Evolutionary conservation across 92 coral and sea anemone genomes (phyloP), one percentile per base, ranked within the genome.

Genomic region (Pocillopora grandis): DNA sequence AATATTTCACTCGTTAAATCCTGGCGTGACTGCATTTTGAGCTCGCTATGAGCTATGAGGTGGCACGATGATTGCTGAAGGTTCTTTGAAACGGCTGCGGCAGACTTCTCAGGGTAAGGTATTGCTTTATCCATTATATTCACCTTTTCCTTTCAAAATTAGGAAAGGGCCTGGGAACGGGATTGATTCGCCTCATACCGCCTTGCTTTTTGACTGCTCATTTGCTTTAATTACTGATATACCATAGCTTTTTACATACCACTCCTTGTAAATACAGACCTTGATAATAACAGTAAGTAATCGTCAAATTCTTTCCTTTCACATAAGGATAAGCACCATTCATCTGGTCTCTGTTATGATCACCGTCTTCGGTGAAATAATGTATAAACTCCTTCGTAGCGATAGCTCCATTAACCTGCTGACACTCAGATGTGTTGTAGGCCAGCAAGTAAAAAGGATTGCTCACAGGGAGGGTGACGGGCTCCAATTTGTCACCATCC

Each of bases 381-480:
- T 58, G 81, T 16, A 93, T 90, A 77, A 75, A 93, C 77, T 93
- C 94, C 79, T 71, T 60, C 14, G 84, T 79, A 17, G 90, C 91
- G 33, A 90, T 62, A 14, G 97, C 91, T 86, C 97, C 90, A 62
- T 86, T 52, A 9, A 93, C 97, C 55, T 83, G 94, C 78, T 93
- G 97, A 83, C 97, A 93, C 20, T 88, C 78, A 11, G 79, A 60
- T 5, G 87, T 80, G 36, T 81, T 77, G 48, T 80, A 87, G 14
- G 97, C 89, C 77, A 90, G 70, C 62, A 93, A 77, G 78, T 88
- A 93, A 71, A 93, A 88, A 19, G 97, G 92, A 17, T 16, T 66
- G 48, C 42, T 66, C 10, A 82, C 75, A 23, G 97, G 97, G 10
- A 93, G 89, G 21, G 75, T 62, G 17, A 93, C 83, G 58, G 97